Evolutionary conservation across 1,140 invertebrate species (phyloP).

Genomic region (Choristoneura fumiferana): DNA sequence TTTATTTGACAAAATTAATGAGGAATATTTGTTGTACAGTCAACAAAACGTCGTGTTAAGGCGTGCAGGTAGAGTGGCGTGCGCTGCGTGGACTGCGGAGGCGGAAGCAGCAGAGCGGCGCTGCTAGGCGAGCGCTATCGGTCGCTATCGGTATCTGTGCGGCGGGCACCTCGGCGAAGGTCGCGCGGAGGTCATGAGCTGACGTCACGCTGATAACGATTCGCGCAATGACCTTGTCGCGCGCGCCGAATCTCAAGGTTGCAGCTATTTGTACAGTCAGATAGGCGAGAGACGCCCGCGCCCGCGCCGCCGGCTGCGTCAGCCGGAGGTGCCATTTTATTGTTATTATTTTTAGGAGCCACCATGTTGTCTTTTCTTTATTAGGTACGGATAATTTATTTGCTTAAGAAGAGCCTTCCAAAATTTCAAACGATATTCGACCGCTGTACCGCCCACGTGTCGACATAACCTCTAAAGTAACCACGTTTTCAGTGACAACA

Average conservation of each 20-base stretch:
- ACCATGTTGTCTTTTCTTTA: conserved; percentile 35
- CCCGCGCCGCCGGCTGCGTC: conserved; percentile 41
- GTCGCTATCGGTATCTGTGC: conserved; percentile 60
- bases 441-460: background rate
- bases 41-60: too few relatives aligned
- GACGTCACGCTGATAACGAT: conserved; percentile 76
- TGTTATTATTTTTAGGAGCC: conserved; percentile 55
- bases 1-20: too few relatives aligned
- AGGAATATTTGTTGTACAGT: too few relatives aligned
- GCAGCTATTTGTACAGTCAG: conserved; percentile 72
- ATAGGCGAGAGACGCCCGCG: conserved; percentile 49
- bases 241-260: conserved; percentile 74
- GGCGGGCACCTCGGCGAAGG: conserved; percentile 62
- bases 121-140: conserved; percentile 47
- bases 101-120: conserved; percentile 26
- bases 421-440: conserved; percentile 1
- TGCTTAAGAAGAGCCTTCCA: background rate
- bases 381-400: conserved; percentile 5
- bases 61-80: too few relatives aligned
- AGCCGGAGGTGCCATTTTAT: conserved; percentile 59
- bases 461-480: background rate
- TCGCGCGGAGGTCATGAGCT: conserved; percentile 63
- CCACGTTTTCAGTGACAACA: background rate
- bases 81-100: too few relatives aligned
- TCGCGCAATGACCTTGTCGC: conserved; percentile 75